Base-by-base conservation (phyloP, 37 sponge, comb jelly and placozoan genomes). In the Haliclona indistincta region DNA sequence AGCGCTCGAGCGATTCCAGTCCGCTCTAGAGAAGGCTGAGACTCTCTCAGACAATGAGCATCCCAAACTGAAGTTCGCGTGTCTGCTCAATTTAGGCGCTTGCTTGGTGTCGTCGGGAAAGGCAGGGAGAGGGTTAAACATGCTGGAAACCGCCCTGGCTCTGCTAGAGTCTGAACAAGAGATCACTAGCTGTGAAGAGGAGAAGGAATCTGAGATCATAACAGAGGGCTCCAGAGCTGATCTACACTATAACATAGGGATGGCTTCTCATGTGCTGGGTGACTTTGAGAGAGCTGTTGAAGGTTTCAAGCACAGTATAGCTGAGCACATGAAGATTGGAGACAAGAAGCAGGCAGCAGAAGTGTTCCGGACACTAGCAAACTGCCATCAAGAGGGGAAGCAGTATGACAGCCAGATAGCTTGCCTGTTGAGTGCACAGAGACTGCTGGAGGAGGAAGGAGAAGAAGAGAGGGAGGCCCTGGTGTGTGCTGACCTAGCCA, bases 31-130 rank as follows among this genome's bases (percentile, higher is more conserved):
- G 15, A 30, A 47, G 20, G 54, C 86, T 23, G 43, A 74, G 25
- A 43, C 70, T n/a, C 15, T 19, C 2, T 19, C 53, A 55, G 43
- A 66, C 26, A 38, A 47, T 0, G 63, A 30, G 3, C 63, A 49
- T 45, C 28, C 65, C 13, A 34, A 44, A 11, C 39, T 52, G 32
- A 71, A 81, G 54, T 42, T 81, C 11, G 52, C 86, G 10, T 85
- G 91, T 32, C 64, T 80, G 35, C 64, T 85, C 4, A 90, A 90
- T 67, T 68, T 69, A 11, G 91, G 91, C 7, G 91, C 86, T 6
- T 85, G 82, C 33, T 56, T 81, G 30, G 82, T 85, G 1, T 64
- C 86, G 7, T 56, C 77, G 42, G 75, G 91, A 13, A 45, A 78
- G 30, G 62, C 64, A 53, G 26, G 81, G 52, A 72, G 67, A 63